Conservation (phyloP, 2,888 invertebrate species). For the Oligia latruncula region DNA sequence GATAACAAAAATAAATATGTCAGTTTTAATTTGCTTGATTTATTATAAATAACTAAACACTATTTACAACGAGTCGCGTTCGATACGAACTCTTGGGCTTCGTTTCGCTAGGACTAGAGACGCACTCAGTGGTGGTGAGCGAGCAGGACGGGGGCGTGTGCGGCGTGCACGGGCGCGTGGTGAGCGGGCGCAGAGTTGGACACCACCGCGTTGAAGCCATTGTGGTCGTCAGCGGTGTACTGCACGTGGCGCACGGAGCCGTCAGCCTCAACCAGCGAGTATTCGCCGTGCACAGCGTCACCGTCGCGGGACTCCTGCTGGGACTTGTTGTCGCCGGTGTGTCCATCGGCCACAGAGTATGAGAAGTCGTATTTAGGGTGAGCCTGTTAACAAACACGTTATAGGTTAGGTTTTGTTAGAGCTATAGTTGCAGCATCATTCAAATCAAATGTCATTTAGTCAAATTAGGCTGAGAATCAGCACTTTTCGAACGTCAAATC, state of each 20-base stretch:
- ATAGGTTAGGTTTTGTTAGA: background rate
- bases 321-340: slow-evolving; percentile 91
- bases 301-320: slow-evolving; percentile 91
- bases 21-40: slow-evolving; percentile 41
- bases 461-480: background rate
- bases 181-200: slow-evolving; percentile 82
- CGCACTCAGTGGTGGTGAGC: slow-evolving; percentile 72
- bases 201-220: slow-evolving; percentile 87
- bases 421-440: background rate
- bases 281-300: slow-evolving; percentile 90
- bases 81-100: slow-evolving; percentile 23
- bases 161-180: slow-evolving; percentile 69
- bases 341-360: slow-evolving; percentile 90
- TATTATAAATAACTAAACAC: slow-evolving; percentile 56
- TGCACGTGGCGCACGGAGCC: slow-evolving; percentile 89
- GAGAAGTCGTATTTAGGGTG: slow-evolving; percentile 90
- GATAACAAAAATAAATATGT: background rate
- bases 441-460: background rate
- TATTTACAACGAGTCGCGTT: slow-evolving; percentile 54
- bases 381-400: slow-evolving; percentile 75
- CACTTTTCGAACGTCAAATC: background rate
- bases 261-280: slow-evolving; percentile 86
- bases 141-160: slow-evolving; percentile 70
- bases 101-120: slow-evolving; percentile 29
- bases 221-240: slow-evolving; percentile 89